Percentiles rank a stretch among this genome's conserved stretches.
These are phyloP conservation scores for Hypotaenidia philippensis DNA, from an alignment of 2,797 vertebrate genomes.

Conservation along the genomic window DNA sequence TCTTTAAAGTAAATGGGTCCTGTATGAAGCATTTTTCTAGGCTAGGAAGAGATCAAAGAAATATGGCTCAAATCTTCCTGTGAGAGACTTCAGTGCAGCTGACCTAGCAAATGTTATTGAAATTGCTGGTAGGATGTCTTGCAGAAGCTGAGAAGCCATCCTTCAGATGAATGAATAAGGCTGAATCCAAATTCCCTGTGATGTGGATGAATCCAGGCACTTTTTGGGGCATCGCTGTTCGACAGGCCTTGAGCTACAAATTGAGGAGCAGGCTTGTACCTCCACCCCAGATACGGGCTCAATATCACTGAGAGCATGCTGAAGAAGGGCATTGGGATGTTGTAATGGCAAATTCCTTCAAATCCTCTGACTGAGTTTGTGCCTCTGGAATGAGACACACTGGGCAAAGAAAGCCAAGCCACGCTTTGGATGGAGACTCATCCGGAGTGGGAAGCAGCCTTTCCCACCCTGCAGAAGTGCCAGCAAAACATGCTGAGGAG, in stretches of 20 bases:
- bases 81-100: background rate
- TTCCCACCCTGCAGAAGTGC: background rate
- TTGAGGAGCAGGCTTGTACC: background rate
- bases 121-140: background rate
- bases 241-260: background rate
- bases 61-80: background rate
- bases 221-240: background rate
- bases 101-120: background rate
- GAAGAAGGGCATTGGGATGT: background rate
- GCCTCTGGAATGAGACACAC: background rate
- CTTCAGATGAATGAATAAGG: background rate
- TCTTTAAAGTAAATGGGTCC: background rate
- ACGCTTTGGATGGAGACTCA: background rate
- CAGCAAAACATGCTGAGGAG: background rate
- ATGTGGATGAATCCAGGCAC: background rate
- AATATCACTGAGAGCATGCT: background rate
- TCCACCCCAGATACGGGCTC: background rate
- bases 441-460: background rate
- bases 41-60: background rate
- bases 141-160: background rate
- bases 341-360: background rate
- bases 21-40: background rate
- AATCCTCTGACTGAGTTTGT: background rate
- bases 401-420: background rate
- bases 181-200: background rate